Evolutionary conservation across 1,140 invertebrate genomes (phyloP), one percentile per base, ranked within the genome.

Genomic region (Ceratina japonica): DNA sequence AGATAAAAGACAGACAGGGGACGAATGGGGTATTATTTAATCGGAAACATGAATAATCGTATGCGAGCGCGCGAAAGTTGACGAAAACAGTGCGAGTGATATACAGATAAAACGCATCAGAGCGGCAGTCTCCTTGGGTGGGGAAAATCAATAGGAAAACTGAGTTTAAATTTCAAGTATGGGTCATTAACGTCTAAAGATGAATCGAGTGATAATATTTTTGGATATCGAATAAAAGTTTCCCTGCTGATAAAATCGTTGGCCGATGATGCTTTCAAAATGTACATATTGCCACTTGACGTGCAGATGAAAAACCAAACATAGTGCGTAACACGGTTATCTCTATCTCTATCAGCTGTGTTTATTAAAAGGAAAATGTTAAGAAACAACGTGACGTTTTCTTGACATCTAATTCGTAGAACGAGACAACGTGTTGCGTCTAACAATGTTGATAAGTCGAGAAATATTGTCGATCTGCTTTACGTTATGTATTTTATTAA

Each of bases 141-240:
- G 88, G 83, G 88, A 88, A 89, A 89, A 89, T 89, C 88, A 87
- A 89, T 89, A 89, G 81, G 83, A 81, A 89, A 86, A 84, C 77
- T 64, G 80, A 80, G 85, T 86, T 82, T 66, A 82, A 88, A 86
- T 74, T 52, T 56, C 73, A 64, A 65, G 80, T 62, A 69, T 66
- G 27, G 69, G 52, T 75, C 59, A 78, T 80, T 73, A 74, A 77
- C n/a, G 63, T 63, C 75, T 63, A 31, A 27, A 37, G 63, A 75
- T 70, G 56, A 64, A 66, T 58, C 37, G 20, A 12, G 18, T 27
- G 59, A 51, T 65, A 54, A 69, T 72, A 61, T 65, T 82, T 75
- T 82, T 20, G 18, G 64, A 65, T 59, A 58, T 31, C 12, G 18
- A 13, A 56, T 56, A 16, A 56, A 56, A 3, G 15, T n/a, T 16